phyloP scores from a whole-genome alignment of 2,888 invertebrate species.

The Amorpha juglandis region DNA sequence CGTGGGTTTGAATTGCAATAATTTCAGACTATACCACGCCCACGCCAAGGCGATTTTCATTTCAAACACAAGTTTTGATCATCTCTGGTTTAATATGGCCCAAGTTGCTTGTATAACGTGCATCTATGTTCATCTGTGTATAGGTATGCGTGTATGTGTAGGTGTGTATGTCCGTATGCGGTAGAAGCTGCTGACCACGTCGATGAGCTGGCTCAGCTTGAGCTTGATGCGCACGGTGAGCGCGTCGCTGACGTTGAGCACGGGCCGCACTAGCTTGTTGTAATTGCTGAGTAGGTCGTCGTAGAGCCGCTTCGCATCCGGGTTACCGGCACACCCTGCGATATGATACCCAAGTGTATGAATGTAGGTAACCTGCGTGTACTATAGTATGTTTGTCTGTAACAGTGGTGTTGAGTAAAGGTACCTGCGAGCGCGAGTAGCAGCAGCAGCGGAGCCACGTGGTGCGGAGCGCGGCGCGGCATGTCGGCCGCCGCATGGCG shows the following conservation, averaged over 20 bases:
- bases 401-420: constrained; percentile 26
- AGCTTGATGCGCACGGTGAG: constrained; percentile 97
- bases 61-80: too few relatives aligned
- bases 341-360: neutral
- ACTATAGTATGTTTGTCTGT: neutral
- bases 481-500: constrained; percentile 73
- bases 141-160: neutral
- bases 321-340: constrained; percentile 94
- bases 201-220: constrained; percentile 97
- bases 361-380: neutral
- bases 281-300: constrained; percentile 97
- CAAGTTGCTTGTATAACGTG: too few relatives aligned
- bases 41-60: too few relatives aligned
- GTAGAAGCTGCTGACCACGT: constrained; percentile 90
- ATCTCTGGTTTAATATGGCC: too few relatives aligned
- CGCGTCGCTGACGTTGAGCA: constrained; percentile 97
- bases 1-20: too few relatives aligned
- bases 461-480: constrained; percentile 69
- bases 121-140: too few relatives aligned
- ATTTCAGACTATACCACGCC: too few relatives aligned
- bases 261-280: constrained; percentile 98
- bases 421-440: constrained; percentile 62
- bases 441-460: constrained; percentile 58
- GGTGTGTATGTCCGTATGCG: neutral
- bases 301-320: constrained; percentile 97